Evolutionary conservation across 1,140 invertebrate genomes (phyloP).

Genomic region (Mizuhopecten yessoensis): DNA sequence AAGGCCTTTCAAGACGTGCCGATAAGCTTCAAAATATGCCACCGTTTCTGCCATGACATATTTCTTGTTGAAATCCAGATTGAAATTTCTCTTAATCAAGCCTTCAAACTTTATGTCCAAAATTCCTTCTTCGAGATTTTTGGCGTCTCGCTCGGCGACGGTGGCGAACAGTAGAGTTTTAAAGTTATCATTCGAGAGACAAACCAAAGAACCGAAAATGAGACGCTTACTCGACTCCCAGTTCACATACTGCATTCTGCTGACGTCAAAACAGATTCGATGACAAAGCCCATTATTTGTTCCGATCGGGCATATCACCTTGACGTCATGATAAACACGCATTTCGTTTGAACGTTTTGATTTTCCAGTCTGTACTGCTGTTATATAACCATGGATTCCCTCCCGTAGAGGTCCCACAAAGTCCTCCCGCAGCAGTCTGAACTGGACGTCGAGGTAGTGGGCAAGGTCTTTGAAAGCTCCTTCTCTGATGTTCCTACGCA

Average conservation of each 20-base stretch:
- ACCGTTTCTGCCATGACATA: constrained; percentile 84
- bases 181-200: constrained; percentile 89
- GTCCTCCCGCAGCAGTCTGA: constrained; percentile 90
- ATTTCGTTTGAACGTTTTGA: constrained; percentile 63
- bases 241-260: constrained; percentile 71
- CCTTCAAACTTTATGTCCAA: constrained; percentile 82
- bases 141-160: constrained; percentile 86
- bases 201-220: constrained; percentile 89
- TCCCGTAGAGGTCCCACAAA: constrained; percentile 82
- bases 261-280: constrained; percentile 75
- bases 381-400: constrained; percentile 77
- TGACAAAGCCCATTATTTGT: constrained; percentile 66
- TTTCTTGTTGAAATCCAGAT: constrained; percentile 47
- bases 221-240: constrained; percentile 86
- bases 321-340: constrained; percentile 72
- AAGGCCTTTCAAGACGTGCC: constrained; percentile 83
- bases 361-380: constrained; percentile 46
- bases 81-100: neutral
- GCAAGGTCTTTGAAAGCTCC: constrained; percentile 87
- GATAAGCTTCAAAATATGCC: constrained; percentile 85
- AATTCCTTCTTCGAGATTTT: constrained; percentile 71
- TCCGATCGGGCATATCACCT: constrained; percentile 70
- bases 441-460: constrained; percentile 91
- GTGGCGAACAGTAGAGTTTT: constrained; percentile 88
- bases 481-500: constrained; percentile 86